phyloP scores from a whole-genome alignment of 2,113 vertebrate genomes.

The Struthio camelus region DNA sequence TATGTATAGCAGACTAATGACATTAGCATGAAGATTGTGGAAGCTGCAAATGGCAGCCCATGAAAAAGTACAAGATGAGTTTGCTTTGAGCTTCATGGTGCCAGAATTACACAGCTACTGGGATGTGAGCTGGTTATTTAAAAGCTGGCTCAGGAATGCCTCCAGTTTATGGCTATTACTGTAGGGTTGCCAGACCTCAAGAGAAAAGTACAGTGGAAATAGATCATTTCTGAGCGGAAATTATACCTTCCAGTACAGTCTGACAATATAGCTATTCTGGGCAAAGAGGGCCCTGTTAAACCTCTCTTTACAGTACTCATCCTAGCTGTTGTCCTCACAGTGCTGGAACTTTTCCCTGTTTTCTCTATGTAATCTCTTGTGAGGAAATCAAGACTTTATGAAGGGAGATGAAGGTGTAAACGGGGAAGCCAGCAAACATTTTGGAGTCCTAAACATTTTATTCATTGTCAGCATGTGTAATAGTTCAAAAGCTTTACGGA shows the following conservation, averaged over 20 bases:
- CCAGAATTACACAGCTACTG: neutral
- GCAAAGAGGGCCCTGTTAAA: neutral
- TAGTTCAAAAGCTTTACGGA: neutral
- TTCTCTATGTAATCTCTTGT: neutral
- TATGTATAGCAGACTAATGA: neutral
- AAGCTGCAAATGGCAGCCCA: neutral
- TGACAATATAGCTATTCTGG: neutral
- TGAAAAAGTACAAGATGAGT: neutral
- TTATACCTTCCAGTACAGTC: neutral
- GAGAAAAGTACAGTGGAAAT: neutral
- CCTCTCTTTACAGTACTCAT: neutral
- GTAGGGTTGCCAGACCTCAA: neutral
- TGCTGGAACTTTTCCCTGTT: neutral
- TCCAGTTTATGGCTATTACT: neutral
- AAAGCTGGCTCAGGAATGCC: neutral
- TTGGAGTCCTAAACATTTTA: neutral
- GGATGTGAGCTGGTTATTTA: neutral
- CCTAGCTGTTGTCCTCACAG: neutral
- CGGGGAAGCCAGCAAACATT: neutral
- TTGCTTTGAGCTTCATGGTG: neutral
- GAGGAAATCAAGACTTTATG: neutral
- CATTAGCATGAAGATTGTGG: neutral
- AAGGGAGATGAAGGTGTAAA: neutral
- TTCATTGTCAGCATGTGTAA: neutral
- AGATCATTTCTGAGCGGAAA: neutral